These are phyloP conservation scores for Acrocephalus arundinaceus DNA, from an alignment of 2,113 vertebrate species.

Conservation along the genomic window DNA sequence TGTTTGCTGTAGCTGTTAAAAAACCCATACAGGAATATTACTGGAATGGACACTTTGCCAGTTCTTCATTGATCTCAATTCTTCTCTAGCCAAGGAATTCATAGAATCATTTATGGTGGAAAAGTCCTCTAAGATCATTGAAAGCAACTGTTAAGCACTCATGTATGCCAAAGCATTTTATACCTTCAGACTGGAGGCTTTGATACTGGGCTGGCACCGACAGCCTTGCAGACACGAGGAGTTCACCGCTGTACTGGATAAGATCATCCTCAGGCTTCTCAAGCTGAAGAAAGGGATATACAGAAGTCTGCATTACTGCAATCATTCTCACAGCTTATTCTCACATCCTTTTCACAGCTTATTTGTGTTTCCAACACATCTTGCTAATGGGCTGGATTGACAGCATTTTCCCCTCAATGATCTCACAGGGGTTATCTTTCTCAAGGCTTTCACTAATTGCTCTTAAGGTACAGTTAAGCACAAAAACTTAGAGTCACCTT, in stretches of 20 bases:
- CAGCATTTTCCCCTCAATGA: background rate
- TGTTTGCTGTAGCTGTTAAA: background rate
- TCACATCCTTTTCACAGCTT: background rate
- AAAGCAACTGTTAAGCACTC: background rate
- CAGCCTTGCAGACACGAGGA: constrained; percentile 66
- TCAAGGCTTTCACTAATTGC: background rate
- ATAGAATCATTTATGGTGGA: background rate
- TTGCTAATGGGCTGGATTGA: background rate
- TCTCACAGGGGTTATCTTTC: background rate
- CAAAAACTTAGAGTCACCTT: constrained; percentile 74
- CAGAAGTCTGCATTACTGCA: background rate
- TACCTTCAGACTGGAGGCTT: constrained; percentile 52
- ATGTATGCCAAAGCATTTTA: background rate
- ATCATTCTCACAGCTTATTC: background rate
- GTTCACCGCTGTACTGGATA: constrained; percentile 47
- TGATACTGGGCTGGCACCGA: constrained; percentile 23
- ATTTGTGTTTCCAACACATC: background rate
- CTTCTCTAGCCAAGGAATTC: background rate
- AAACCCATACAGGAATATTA: background rate
- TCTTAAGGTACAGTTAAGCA: background rate
- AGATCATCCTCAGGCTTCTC: constrained; percentile 44
- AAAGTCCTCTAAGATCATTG: background rate
- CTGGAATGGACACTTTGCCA: background rate
- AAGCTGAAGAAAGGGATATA: constrained; percentile 41
- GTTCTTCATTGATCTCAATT: background rate